These are phyloP conservation scores for Odontophorus gujanensis DNA, from an alignment of 2,113 vertebrate genomes.

Conservation along the genomic window DNA sequence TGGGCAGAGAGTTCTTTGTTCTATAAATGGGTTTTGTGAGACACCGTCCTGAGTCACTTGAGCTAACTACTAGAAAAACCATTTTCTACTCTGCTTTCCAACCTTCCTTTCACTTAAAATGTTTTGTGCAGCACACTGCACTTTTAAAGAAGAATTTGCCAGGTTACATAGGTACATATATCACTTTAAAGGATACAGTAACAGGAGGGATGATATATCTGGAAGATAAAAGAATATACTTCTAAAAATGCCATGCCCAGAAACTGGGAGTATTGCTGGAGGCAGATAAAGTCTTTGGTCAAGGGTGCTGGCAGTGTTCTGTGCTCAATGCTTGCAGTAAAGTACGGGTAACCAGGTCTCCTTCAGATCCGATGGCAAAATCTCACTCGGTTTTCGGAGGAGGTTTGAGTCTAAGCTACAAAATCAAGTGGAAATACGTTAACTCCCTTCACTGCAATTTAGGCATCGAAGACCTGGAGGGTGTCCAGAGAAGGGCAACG, in stretches of 20 bases:
- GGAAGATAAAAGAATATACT: background rate
- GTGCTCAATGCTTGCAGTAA: background rate
- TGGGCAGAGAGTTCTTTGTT: background rate
- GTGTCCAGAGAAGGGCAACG: too few species aligned
- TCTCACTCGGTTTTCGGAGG: background rate
- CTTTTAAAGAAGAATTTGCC: background rate
- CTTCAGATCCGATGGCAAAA: background rate
- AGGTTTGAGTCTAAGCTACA: too few species aligned
- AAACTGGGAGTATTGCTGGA: background rate
- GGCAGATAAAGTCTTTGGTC: background rate
- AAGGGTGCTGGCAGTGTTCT: background rate
- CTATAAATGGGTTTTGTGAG: background rate
- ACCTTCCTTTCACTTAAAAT: background rate
- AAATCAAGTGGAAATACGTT: background rate
- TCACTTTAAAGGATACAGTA: background rate
- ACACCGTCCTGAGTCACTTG: background rate
- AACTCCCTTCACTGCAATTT: background rate
- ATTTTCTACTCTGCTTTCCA: background rate
- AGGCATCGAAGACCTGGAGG: too few species aligned
- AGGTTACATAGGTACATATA: too few species aligned
- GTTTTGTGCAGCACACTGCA: fast-evolving
- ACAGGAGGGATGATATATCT: background rate
- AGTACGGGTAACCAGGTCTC: background rate
- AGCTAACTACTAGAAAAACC: background rate
- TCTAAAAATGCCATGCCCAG: background rate